These are phyloP conservation scores for Xanthostigma xanthostigma DNA, from an alignment of 2,888 invertebrate species.

Conservation along the genomic window DNA sequence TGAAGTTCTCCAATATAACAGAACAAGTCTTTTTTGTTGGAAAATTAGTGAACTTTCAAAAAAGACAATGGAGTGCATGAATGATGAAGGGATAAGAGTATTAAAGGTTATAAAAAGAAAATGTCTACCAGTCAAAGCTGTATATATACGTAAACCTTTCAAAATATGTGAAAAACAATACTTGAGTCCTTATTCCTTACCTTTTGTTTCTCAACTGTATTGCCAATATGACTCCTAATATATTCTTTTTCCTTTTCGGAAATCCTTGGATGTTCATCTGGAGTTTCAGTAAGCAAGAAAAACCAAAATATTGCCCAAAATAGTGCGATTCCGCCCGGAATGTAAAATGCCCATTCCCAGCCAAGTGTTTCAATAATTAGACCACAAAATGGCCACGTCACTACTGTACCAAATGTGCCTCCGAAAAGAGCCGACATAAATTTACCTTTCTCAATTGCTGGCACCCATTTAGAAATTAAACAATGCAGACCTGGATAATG, in stretches of 20 bases:
- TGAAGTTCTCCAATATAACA: too few species aligned
- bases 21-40: not conserved
- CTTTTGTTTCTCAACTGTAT: slow-evolving; percentile 38
- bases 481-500: slow-evolving; percentile 48
- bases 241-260: slow-evolving; percentile 43
- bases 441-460: slow-evolving; percentile 58
- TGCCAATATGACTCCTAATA: slow-evolving; percentile 43
- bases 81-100: too few species aligned
- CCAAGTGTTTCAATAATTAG: slow-evolving; percentile 42
- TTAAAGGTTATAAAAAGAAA: too few species aligned
- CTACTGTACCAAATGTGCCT: slow-evolving; percentile 54
- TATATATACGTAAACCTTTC: not conserved
- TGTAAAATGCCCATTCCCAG: slow-evolving; percentile 55
- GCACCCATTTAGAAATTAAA: slow-evolving; percentile 56
- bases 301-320: slow-evolving; percentile 45
- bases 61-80: not conserved
- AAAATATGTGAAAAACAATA: slow-evolving; percentile 13
- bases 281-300: slow-evolving; percentile 46
- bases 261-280: slow-evolving; percentile 45
- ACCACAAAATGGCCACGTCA: slow-evolving; percentile 54
- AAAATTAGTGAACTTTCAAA: not conserved
- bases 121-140: too few species aligned
- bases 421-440: slow-evolving; percentile 58
- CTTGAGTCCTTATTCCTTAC: slow-evolving; percentile 22
- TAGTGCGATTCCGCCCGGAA: slow-evolving; percentile 38